A percentile compares a stretch with the other conserved stretches of the same genome.
These are phyloP conservation scores for Alectura lathami DNA, from an alignment of 2,113 vertebrate species.

Conservation along the genomic window DNA sequence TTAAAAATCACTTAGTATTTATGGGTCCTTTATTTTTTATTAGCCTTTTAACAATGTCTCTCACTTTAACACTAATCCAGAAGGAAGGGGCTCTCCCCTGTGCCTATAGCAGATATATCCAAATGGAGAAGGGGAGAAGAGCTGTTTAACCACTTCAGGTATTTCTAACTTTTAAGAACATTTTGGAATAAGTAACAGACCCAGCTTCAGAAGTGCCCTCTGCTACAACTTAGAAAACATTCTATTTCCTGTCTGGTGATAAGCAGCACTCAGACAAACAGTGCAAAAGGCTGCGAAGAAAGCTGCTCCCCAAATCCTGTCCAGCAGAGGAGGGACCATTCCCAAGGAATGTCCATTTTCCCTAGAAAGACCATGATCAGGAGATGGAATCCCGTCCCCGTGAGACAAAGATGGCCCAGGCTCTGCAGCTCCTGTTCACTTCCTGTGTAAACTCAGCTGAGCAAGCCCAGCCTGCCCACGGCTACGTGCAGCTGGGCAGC, in stretches of 20 bases:
- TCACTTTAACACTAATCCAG: conserved; percentile 72
- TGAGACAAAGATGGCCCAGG: background rate
- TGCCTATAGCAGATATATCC: conserved; percentile 49
- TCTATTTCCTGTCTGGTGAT: background rate
- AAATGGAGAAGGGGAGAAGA: conserved; percentile 1
- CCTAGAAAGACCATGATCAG: background rate
- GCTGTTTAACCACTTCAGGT: conserved; percentile 7
- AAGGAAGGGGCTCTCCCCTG: conserved; percentile 38
- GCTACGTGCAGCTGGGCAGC: background rate
- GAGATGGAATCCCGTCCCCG: conserved; percentile 20
- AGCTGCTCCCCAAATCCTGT: background rate
- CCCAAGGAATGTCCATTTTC: background rate
- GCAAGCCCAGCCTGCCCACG: background rate
- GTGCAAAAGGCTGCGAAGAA: background rate
- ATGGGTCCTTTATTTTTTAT: conserved; percentile 74
- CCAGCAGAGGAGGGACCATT: background rate
- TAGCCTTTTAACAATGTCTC: conserved; percentile 73
- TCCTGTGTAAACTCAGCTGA: background rate
- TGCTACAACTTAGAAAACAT: background rate
- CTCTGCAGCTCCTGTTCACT: background rate
- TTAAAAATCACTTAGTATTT: conserved; percentile 78
- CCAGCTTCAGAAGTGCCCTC: background rate
- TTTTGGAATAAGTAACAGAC: conserved; percentile 44
- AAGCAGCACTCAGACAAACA: background rate
- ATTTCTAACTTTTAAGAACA: conserved; percentile 37